Percentiles rank a stretch among this genome's conserved stretches.
phyloP scores from a whole-genome alignment of 2,113 vertebrate species.

The Cariama cristata region DNA sequence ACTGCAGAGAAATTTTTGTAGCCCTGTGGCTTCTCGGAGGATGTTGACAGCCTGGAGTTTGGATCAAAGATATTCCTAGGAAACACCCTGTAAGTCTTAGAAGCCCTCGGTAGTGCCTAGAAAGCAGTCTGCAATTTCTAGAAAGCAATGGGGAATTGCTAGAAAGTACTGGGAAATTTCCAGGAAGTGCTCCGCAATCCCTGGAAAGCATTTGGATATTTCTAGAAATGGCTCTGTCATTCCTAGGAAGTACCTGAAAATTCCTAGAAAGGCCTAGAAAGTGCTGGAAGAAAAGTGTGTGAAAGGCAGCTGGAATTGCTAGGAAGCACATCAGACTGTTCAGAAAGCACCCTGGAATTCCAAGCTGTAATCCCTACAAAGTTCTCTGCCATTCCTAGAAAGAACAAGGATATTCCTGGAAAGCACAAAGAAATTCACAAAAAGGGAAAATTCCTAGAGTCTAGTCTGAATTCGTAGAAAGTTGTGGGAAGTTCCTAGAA shows the following conservation, averaged over 20 bases:
- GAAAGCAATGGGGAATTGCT: neutral
- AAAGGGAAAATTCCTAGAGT: neutral
- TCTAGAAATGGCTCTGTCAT: neutral
- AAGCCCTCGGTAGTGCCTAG: neutral
- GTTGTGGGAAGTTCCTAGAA: neutral
- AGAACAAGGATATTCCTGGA: neutral
- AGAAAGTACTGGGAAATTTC: neutral
- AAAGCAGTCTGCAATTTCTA: neutral
- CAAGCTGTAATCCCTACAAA: neutral
- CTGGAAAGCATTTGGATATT: neutral
- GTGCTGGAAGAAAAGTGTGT: neutral
- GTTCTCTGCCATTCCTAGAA: neutral
- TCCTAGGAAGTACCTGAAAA: neutral
- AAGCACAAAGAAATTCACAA: neutral
- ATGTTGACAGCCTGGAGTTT: neutral
- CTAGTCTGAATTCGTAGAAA: neutral
- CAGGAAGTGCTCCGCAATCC: neutral
- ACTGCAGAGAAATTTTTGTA: neutral
- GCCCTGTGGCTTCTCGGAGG: neutral
- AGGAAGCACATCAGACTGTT: neutral
- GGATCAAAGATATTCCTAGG: neutral
- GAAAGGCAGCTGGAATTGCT: neutral
- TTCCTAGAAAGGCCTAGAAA: neutral
- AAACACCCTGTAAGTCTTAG: neutral
- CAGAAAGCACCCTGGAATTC: neutral